Conservation (phyloP, 2,797 vertebrate genomes). For the Bradypodion ventrale region DNA sequence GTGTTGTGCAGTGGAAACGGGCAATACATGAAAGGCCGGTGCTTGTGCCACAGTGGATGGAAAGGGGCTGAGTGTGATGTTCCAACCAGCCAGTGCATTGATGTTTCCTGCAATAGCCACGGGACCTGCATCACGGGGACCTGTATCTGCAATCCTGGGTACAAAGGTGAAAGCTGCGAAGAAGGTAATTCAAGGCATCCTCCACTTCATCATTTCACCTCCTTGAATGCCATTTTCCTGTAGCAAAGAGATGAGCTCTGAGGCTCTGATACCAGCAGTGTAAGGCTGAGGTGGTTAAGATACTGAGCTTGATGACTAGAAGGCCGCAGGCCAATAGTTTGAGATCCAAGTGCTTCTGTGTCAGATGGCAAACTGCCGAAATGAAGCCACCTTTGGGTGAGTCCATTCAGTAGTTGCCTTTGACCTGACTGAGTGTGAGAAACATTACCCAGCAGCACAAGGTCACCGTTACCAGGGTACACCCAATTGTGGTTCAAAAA, state of each 20-base stretch:
- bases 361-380: too few relatives aligned
- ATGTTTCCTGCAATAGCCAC: conserved; percentile 91
- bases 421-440: too few relatives aligned
- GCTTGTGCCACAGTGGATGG: conserved; percentile 98
- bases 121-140: conserved; percentile 97
- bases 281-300: too few relatives aligned
- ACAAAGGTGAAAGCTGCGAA: conserved; percentile 84
- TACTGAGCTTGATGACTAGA: too few relatives aligned
- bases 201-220: conserved; percentile 35
- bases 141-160: conserved; percentile 95
- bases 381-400: too few relatives aligned
- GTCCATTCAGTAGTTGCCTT: too few relatives aligned
- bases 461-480: too few relatives aligned
- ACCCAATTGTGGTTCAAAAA: too few relatives aligned
- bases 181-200: conserved; percentile 73
- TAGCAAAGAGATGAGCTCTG: conserved; percentile 20
- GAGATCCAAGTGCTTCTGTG: too few relatives aligned
- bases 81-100: conserved; percentile 95
- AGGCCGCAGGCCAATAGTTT: too few relatives aligned
- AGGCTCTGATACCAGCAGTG: conserved; percentile 45
- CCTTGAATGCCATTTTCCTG: conserved; percentile 4
- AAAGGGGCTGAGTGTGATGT: conserved; percentile 96
- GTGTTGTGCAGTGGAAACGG: conserved; percentile 98
- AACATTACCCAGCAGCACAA: too few relatives aligned
- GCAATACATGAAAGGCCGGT: conserved; percentile 97